Evolutionary conservation across 2,113 vertebrate species (phyloP), one percentile per base, ranked within the genome.

Genomic region (Siniperca knerii): DNA sequence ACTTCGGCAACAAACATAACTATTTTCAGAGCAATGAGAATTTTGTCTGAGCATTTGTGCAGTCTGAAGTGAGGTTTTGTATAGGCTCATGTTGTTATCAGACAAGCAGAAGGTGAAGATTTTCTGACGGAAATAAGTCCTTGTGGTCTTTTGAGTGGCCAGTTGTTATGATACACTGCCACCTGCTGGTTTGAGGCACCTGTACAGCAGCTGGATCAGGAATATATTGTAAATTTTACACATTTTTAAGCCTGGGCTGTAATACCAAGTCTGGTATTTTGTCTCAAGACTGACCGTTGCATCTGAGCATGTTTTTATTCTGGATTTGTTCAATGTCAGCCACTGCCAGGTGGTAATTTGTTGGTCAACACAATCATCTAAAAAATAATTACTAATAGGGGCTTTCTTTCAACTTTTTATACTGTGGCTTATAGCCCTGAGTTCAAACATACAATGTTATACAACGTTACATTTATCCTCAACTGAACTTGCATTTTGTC

Each of bases 181-280:
- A 50, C 52, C 94, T 92, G 84, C 83, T 93, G 94, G 85, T 60
- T 3, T 10, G 4, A 88, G 40, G 81, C n/a, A 67, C 71, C 33
- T 15, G 16, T 80, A 44, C 91, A 90, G 69, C 79, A 60, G 83
- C 23, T 44, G 5, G 11, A 64, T 61, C 29, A 37, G 61, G n/a
- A 58, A 13, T 18, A 82, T 5, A 5, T n/a, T 54, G 55, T 3
- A 25, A 21, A 15, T 46, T 0, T 37, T 23, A 8, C 4, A 29
- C 42, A 58, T 71, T 16, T 61, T 74, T 11, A 71, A 37, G 6
- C 35, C 23, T 3, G 35, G 8, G 18, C 7, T 37, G 44, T 2
- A 12, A 5, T 33, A 46, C 44, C 46, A 74, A 12, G 25, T 40
- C 10, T 40, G 50, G 21, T 65, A 23, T 40, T 70, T 46, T 52